Conservation (phyloP, 2,113 vertebrate species). For the Tympanuchus pallidicinctus region DNA sequence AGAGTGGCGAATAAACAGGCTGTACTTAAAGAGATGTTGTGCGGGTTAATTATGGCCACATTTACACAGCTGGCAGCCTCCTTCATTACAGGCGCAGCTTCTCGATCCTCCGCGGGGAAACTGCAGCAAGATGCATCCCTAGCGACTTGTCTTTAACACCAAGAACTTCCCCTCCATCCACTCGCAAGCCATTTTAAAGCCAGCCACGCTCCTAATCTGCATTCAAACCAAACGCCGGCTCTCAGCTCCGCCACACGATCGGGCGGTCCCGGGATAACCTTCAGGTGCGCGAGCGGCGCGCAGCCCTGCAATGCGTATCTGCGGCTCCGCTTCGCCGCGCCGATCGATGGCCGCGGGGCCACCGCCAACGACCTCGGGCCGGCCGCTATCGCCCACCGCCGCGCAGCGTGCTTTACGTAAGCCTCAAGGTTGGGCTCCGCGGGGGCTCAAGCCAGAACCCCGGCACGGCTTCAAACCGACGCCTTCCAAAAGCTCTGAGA, state of each 20-base stretch:
- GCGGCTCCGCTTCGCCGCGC: constrained; percentile 52
- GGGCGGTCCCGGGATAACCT: constrained; percentile 23
- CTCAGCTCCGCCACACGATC: background rate
- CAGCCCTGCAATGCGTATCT: constrained; percentile 90
- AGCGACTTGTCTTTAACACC: background rate
- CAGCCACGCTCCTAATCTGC: background rate
- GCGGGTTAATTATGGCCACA: background rate
- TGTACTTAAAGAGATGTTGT: background rate
- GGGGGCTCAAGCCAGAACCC: background rate
- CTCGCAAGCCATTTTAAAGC: background rate
- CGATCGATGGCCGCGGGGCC: constrained; percentile 49
- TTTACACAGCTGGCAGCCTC: background rate
- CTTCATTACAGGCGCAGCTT: background rate
- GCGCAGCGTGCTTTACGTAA: background rate
- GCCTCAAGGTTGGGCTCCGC: background rate
- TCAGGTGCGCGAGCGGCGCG: constrained; percentile 37
- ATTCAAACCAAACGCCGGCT: background rate
- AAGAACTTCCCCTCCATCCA: background rate
- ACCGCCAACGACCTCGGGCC: background rate
- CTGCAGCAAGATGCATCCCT: constrained; percentile 1
- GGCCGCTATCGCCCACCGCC: background rate
- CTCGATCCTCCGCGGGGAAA: background rate
- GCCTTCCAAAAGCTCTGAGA: background rate
- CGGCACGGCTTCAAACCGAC: background rate
- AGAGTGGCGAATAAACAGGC: accelerated